These are phyloP conservation scores for Tolmerus cingulatus DNA, from an alignment of 2,888 invertebrate species.

Conservation along the genomic window DNA sequence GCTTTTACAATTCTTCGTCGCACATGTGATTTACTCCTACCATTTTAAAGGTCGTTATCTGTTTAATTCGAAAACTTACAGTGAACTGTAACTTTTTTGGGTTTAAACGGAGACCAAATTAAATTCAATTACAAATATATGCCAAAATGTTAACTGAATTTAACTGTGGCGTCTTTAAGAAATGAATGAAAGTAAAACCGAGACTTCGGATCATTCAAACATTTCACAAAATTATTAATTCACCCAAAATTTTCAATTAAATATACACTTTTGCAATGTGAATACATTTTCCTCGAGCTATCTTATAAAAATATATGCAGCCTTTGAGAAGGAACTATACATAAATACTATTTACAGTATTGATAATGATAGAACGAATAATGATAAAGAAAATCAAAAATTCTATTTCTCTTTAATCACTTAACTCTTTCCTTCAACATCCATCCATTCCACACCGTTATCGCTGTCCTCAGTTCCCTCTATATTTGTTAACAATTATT, in stretches of 20 bases:
- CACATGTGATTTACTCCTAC: too few species aligned
- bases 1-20: too few species aligned
- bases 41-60: too few species aligned
- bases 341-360: background rate
- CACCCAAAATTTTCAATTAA: background rate
- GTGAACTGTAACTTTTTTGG: too few species aligned
- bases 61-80: too few species aligned
- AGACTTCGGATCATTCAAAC: background rate
- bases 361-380: background rate
- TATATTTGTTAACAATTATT: constrained; percentile 4
- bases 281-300: background rate
- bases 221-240: background rate
- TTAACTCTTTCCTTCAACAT: constrained; percentile 36
- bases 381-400: background rate
- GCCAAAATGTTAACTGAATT: too few species aligned
- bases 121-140: too few species aligned
- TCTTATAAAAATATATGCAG: background rate
- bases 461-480: constrained; percentile 31
- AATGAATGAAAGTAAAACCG: background rate
- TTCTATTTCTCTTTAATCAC: background rate
- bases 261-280: background rate
- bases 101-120: too few species aligned
- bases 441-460: constrained; percentile 37
- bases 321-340: background rate
- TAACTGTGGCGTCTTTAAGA: background rate